Conservation (phyloP, 2,888 invertebrate species). For the Mantis religiosa region DNA sequence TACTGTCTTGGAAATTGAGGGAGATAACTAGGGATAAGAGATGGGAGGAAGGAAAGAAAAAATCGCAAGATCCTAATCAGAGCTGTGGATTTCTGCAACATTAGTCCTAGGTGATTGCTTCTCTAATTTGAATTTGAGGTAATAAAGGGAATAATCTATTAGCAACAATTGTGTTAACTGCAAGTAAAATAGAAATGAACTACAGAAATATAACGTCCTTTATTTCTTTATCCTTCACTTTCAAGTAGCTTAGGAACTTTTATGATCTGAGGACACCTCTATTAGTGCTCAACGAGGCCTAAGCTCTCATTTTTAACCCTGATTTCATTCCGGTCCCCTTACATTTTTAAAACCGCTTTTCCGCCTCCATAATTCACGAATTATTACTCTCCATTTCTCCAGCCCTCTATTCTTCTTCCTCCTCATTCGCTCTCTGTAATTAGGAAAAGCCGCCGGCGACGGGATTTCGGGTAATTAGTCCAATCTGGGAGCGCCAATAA, state of each 20-base stretch:
- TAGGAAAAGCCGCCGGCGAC: slow-evolving; percentile 9
- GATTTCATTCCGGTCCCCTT: neutral
- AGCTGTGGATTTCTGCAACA: no score
- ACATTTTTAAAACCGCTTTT: neutral
- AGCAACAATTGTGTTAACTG: no score
- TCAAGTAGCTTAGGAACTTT: neutral
- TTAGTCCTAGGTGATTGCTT: no score
- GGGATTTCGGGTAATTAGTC: slow-evolving; percentile 24
- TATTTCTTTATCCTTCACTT: neutral
- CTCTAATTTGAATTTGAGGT: no score
- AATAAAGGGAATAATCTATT: no score
- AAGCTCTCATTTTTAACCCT: neutral
- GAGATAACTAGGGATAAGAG: no score
- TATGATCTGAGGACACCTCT: neutral
- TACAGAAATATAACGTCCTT: neutral
- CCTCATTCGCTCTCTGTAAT: slow-evolving; percentile 3
- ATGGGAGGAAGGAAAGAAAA: no score
- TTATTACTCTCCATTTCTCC: neutral
- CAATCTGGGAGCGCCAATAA: slow-evolving; percentile 24
- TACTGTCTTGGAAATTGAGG: no score
- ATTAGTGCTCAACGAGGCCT: neutral
- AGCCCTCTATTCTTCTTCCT: neutral
- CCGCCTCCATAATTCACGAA: neutral
- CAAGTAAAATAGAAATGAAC: no score
- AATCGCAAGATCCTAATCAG: no score